These are phyloP conservation scores for Falco cherrug DNA, from an alignment of 2,797 vertebrate species.

Conservation along the genomic window DNA sequence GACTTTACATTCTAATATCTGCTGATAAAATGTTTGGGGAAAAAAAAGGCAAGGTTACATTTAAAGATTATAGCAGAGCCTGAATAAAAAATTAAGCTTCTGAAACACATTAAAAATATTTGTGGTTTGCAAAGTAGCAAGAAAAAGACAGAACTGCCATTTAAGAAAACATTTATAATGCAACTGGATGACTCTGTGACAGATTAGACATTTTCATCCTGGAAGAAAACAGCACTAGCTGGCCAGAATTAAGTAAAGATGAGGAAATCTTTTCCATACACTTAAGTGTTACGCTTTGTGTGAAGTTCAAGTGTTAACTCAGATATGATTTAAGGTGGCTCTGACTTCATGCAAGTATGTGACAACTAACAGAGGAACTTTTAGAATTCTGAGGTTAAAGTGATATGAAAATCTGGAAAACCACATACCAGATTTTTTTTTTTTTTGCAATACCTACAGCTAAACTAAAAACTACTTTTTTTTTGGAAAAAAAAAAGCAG, in stretches of 20 bases:
- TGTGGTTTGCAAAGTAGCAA: constrained; percentile 69
- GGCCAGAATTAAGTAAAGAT: constrained; percentile 42
- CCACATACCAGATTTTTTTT: background rate
- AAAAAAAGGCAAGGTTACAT: background rate
- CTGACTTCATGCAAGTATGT: background rate
- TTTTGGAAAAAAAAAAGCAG: background rate
- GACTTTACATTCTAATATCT: background rate
- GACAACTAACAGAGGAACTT: background rate
- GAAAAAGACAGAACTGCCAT: constrained; percentile 41
- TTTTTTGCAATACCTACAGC: background rate
- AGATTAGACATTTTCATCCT: constrained; percentile 36
- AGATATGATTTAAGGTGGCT: constrained; percentile 7
- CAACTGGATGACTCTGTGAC: constrained; percentile 46
- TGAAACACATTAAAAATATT: constrained; percentile 58
- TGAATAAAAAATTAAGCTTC: constrained; percentile 32
- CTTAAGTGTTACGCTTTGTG: background rate
- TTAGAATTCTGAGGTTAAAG: background rate
- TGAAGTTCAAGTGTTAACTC: constrained; percentile 6
- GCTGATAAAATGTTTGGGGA: background rate
- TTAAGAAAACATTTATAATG: constrained; percentile 67
- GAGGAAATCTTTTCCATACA: constrained; percentile 46
- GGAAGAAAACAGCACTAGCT: constrained; percentile 18
- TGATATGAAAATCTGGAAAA: background rate
- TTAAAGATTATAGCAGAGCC: constrained; percentile 7
- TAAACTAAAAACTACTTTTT: background rate